A percentile compares a stretch with the other conserved stretches of the same genome.
phyloP scores from a whole-genome alignment of 2,113 vertebrate genomes.

The Dasypus novemcinctus region DNA sequence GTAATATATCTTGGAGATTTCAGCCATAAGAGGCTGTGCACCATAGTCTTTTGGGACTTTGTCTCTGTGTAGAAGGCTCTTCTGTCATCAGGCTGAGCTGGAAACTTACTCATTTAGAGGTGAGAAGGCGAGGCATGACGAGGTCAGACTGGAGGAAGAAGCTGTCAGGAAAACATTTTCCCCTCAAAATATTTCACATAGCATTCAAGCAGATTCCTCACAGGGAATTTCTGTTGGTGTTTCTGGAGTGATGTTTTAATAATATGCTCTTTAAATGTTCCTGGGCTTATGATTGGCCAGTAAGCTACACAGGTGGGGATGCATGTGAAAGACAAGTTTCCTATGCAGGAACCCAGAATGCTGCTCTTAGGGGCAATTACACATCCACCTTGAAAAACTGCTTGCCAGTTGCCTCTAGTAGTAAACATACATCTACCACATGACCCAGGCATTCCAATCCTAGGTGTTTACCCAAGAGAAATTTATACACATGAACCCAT shows the following conservation, averaged over 20 bases:
- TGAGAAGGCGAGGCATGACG: not conserved
- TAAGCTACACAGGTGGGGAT: too few species aligned
- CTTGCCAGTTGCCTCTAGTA: not conserved
- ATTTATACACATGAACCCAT: too few species aligned
- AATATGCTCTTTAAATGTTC: slow-evolving; percentile 85
- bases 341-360: too few species aligned
- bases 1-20: slow-evolving; percentile 10
- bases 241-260: slow-evolving; percentile 95
- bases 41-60: slow-evolving; percentile 11
- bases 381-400: not conserved
- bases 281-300: too few species aligned
- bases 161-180: not conserved
- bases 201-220: slow-evolving; percentile 91
- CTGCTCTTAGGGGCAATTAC: too few species aligned
- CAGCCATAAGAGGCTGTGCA: not conserved
- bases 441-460: not conserved
- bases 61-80: slow-evolving; percentile 42
- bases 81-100: slow-evolving; percentile 53
- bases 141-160: not conserved
- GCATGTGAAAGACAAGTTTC: too few species aligned
- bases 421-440: not conserved
- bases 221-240: slow-evolving; percentile 87
- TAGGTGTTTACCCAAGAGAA: not conserved
- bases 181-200: slow-evolving; percentile 79
- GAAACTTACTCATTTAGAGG: slow-evolving; percentile 38